These are phyloP conservation scores for Anarhynchus alexandrinus DNA, from an alignment of 2,113 vertebrate genomes.

Conservation along the genomic window DNA sequence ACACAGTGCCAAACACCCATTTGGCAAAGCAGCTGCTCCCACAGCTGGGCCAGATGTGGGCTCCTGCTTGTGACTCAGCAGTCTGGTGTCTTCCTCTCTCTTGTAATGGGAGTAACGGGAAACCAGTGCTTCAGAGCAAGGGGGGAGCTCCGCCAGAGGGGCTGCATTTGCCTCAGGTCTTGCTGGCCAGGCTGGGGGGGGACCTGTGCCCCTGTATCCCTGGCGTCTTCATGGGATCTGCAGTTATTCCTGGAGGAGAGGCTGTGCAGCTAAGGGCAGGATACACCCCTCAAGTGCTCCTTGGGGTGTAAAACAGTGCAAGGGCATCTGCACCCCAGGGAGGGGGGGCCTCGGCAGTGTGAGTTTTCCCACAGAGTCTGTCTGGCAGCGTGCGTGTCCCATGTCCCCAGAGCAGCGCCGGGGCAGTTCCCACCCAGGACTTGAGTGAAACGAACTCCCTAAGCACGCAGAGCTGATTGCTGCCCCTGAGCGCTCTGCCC, in stretches of 20 bases:
- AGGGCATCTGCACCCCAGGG: no score
- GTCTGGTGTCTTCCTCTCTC: background rate
- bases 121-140: background rate
- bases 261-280: background rate
- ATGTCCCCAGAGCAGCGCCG: background rate
- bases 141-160: background rate
- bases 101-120: background rate
- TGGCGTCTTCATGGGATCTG: fast-evolving
- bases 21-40: background rate
- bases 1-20: background rate
- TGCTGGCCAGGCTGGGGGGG: background rate
- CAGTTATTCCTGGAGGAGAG: background rate
- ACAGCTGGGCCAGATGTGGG: background rate
- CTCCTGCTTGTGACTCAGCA: background rate
- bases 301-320: background rate
- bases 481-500: fast-evolving
- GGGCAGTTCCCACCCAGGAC: background rate
- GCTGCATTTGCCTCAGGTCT: fast-evolving
- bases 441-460: background rate
- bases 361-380: background rate
- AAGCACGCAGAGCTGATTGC: fast-evolving
- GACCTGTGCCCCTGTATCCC: background rate
- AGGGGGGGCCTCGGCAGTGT: background rate
- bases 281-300: background rate
- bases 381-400: background rate